Base-by-base conservation (phyloP, 2,113 vertebrate genomes). In the Calyptommatus sinebrachiatus region DNA sequence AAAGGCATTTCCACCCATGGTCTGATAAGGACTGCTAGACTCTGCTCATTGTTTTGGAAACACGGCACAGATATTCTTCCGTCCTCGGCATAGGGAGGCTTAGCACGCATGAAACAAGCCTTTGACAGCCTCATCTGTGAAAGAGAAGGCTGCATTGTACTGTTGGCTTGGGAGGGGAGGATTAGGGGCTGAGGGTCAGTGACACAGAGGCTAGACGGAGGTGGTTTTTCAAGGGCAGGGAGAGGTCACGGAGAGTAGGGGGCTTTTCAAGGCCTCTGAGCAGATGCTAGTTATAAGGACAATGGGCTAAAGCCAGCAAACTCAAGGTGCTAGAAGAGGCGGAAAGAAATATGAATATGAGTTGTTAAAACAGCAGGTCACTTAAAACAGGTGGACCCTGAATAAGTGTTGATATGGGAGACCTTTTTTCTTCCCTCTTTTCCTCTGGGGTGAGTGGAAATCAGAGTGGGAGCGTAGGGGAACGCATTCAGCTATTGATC, bases 11-110 rank as follows among this genome's bases (percentile, higher is more conserved):
- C 86, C 84, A 85, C 81, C 82, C 70, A 76, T 63, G 77, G 83
- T 84, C 84, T 85, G 60, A 91, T 88, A 88, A 71, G 84, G 87
- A 83, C 86, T 29, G 5, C n/a, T 83, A 73, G 84, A 76, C 76
- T 79, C 78, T 28, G 60, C 31, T 85, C 87, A 72, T 84, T 73
- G 29, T 79, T 81, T 83, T 0, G 0, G 65, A 83, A 84, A 82
- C 73, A 67, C 62, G 3, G 60, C 80, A 73, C 77, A 31, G 7
- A 78, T 71, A 62, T 48, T 18, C 65, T 61, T 6, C 63, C n/a
- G n/a, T n/a, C 61, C 50, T 35, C 50, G 50, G 63, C 50, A 24
- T 35, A 63, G 57, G 46, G 46, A 45, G 57, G 77, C 29, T 83
- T 75, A 65, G 50, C 12, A 41, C 35, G 45, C 48, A 45, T 31